Base-by-base conservation (phyloP, 2,797 vertebrate genomes). In the Lepidocolaptes lacrymiger region DNA sequence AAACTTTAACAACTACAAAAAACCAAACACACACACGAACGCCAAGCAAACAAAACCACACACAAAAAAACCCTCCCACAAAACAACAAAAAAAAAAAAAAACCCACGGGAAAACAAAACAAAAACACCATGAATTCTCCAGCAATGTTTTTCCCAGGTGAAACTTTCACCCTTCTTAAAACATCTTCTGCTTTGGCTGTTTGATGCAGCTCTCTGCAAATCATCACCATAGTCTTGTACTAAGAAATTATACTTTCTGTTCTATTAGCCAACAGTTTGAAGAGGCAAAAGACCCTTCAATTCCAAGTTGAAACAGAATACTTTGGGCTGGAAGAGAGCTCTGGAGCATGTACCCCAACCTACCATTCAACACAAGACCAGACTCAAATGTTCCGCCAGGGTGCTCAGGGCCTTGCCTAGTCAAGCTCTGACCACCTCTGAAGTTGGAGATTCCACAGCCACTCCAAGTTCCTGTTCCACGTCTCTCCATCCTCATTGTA, bases 401-500 rank as follows among this genome's bases (percentile, higher is more conserved):
- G 52, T 58, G 28, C 64, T 69, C 23, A 79, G 32, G 44, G 39
- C 23, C 9, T 56, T 69, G 52, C 18, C 28, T 54, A 28, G 12
- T 17, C 22, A 74, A 77, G 66, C 24, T 79, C 36, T 75, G 44
- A 48, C 43, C 16, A 48, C 11, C 27, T 66, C 68, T 19, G n/a
- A 77, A 39, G 22, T 74, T 11, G 14, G 28, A 69, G 34, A 74
- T 54, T 26, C 39, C 43, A 52, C 4, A 67, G 52, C 2, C 27
- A 51, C 36, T 36, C 27, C 0, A 0, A 74, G 17, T 4, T 8
- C 10, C 72, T 54, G 20, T n/a, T 83, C 16, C 16, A 11, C 1
- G 1, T 64, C 23, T 66, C 72, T 44, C 68, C 36, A 74, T 6
- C 20, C 24, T 67, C 48, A 51, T 20, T 59, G 20, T 22, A 46